Percentiles rank a stretch among this genome's conserved stretches.
phyloP scores from a whole-genome alignment of 2,113 vertebrate genomes.

The Barbus barbus region DNA sequence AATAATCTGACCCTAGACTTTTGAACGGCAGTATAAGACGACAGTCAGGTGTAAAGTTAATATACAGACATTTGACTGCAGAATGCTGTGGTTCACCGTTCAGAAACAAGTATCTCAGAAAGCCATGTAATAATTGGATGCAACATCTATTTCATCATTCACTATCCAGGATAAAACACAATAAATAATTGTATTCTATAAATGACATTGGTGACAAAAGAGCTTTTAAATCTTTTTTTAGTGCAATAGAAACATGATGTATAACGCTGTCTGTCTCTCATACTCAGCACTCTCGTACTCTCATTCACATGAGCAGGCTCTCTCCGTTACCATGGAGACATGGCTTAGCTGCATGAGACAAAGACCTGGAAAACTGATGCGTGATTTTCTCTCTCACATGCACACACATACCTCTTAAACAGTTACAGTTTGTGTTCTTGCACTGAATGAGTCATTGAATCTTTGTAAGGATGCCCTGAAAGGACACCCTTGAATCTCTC shows the following conservation, averaged over 20 bases:
- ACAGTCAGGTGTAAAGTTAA: too few relatives aligned
- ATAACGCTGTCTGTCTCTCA: neutral
- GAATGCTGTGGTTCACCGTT: neutral
- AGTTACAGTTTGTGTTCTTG: conserved; percentile 41
- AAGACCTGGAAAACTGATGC: conserved; percentile 31
- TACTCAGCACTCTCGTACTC: conserved; percentile 1
- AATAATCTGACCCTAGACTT: too few relatives aligned
- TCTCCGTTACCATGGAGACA: conserved; percentile 50
- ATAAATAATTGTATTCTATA: neutral
- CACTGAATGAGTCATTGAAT: neutral
- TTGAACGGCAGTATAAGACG: too few relatives aligned
- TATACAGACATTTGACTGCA: too few relatives aligned
- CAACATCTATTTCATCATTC: neutral
- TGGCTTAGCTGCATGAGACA: conserved; percentile 27
- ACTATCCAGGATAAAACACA: neutral
- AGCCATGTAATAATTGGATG: neutral
- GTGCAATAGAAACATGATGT: neutral
- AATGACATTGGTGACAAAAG: neutral
- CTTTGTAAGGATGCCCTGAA: neutral
- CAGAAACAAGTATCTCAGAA: neutral
- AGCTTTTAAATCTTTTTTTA: too few relatives aligned
- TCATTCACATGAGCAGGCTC: conserved; percentile 33
- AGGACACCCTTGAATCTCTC: neutral
- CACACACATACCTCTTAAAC: conserved; percentile 4
- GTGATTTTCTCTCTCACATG: neutral